Evolutionary conservation across 2,888 invertebrate species (phyloP), one percentile per base, ranked within the genome.

Genomic region (Anthophora plumipes): DNA sequence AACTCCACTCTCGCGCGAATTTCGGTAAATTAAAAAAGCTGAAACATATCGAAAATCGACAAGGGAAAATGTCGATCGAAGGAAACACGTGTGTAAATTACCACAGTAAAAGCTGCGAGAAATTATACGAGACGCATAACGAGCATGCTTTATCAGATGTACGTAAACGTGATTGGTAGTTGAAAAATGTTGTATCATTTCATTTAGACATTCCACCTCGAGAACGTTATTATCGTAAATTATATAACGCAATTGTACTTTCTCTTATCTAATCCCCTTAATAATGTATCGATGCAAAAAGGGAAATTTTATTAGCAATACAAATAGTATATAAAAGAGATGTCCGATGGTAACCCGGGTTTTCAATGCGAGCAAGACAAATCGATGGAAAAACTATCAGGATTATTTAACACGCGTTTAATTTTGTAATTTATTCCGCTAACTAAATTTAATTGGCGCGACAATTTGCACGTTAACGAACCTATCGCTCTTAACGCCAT

Each of bases 401-500:
- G 11, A 20, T 50, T 9, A 12, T 17, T 57, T n/a, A n/a, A 57
- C 2, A 17, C 17, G 1, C 22, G 14, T 61, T 46, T 54, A 39
- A 71, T 71, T 54, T n/a, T 43, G 3, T 37, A 17, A 61, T 43
- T 55, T 25, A 20, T 50, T 37, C 12, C 20, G 22, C 12, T 64
- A 31, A 60, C 5, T 69, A n/a, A 73, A 60, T 77, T 67, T 60
- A 77, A 66, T 67, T 63, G 12, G 31, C 14, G 25, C 43, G 14
- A 39, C 31, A 11, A 20, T 63, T 78, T 25, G 20, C 20, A 37
- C 57, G 64, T n/a, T 59, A 43, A 64, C n/a, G 37, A 60, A 22
- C n/a, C 20, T 14, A n/a, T 7, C 46, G 9, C 14, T 14, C 54
- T 31, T 31, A 43, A 20, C 86, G 84, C 86, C 84, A 84, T 71